Percentiles rank a stretch among this genome's conserved stretches.
Conservation (phyloP, 2,888 invertebrate genomes). For the Tridacna crocea region DNA sequence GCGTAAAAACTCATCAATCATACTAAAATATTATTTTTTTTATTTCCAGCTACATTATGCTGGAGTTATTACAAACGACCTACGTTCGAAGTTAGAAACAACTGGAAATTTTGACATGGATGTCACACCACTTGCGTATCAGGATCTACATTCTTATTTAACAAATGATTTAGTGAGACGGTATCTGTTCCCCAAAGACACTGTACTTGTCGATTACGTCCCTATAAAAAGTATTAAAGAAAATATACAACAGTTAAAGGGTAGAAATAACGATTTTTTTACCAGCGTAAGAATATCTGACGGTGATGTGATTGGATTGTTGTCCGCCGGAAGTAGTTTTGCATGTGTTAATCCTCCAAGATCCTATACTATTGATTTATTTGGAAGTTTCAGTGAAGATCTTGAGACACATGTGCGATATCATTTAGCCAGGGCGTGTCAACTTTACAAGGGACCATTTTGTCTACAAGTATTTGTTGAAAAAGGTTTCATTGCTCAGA, state of each 20-base stretch:
- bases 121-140: no score
- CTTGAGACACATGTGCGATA: constrained; percentile 39
- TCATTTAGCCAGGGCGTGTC: constrained; percentile 43
- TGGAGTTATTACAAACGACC: constrained; percentile 40
- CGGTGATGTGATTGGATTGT: constrained; percentile 33
- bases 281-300: constrained; percentile 30
- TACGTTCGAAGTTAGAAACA: no score
- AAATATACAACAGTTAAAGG: constrained; percentile 38
- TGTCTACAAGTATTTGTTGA: constrained; percentile 58
- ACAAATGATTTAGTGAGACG: background rate
- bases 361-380: constrained; percentile 55
- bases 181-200: constrained; percentile 39
- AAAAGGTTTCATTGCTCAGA: constrained; percentile 52
- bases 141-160: constrained; percentile 12
- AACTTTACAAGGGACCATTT: constrained; percentile 13
- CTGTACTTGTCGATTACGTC: constrained; percentile 43
- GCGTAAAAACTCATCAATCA: no score
- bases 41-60: constrained; percentile 55
- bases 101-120: no score
- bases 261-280: constrained; percentile 38
- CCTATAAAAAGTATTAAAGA: constrained; percentile 26
- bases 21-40: no score
- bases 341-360: constrained; percentile 43
- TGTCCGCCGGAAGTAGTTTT: constrained; percentile 53
- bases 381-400: constrained; percentile 32